A percentile compares a stretch with the other conserved stretches of the same genome.
Evolutionary conservation across 2,113 vertebrate species (phyloP).

Genomic region (Xiphophorus hellerii): DNA sequence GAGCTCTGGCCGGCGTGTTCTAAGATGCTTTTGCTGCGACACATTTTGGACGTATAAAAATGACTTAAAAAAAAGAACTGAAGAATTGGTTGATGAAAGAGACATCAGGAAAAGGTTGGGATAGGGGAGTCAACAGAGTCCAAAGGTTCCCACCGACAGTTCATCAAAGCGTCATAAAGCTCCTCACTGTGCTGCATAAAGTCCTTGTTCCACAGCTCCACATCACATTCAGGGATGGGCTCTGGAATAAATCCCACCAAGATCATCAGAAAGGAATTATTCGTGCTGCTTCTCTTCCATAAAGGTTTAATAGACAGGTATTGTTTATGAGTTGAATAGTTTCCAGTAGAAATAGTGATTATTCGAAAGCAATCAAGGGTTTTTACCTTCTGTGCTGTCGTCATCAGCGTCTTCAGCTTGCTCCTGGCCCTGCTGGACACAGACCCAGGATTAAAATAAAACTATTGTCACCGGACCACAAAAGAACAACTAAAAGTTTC

Average conservation of each 20-base stretch:
- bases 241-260: conserved; percentile 51
- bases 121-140: conserved; percentile 85
- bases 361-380: background rate
- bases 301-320: background rate
- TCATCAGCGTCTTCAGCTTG: conserved; percentile 66
- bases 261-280: background rate
- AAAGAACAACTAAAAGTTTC: background rate
- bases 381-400: conserved; percentile 77
- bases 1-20: conserved; percentile 5
- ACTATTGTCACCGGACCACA: background rate
- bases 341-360: background rate
- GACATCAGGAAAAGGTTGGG: conserved; percentile 74
- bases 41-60: background rate
- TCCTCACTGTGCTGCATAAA: conserved; percentile 93
- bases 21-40: conserved; percentile 1
- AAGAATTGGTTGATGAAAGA: background rate
- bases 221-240: conserved; percentile 78
- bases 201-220: conserved; percentile 88
- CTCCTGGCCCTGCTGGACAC: conserved; percentile 63
- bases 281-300: background rate
- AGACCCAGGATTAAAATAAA: background rate
- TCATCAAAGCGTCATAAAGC: conserved; percentile 90
- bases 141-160: conserved; percentile 90
- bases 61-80: conserved; percentile 9
- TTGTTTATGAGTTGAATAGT: background rate